phyloP scores from a whole-genome alignment of 2,888 invertebrate genomes.

The Thymelicus lineola region DNA sequence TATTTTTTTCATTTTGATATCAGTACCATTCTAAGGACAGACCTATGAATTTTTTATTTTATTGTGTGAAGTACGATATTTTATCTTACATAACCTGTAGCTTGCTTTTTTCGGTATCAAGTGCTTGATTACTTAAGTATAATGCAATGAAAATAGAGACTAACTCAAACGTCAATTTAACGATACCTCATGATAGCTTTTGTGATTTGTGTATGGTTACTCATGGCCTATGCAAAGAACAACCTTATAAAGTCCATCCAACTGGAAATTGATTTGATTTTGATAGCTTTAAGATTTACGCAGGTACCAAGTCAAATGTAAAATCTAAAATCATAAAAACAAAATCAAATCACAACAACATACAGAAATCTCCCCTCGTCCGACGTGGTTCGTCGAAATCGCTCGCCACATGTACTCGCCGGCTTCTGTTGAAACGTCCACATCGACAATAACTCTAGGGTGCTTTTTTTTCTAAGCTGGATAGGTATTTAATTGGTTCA shows the following conservation, averaged over 20 bases:
- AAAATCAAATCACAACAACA: background rate
- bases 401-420: background rate
- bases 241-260: no score
- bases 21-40: background rate
- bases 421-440: slow-evolving; percentile 29
- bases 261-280: no score
- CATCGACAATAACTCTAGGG: slow-evolving; percentile 36
- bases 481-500: slow-evolving; percentile 63
- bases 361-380: background rate
- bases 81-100: background rate
- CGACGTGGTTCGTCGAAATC: slow-evolving; percentile 2
- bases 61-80: slow-evolving; percentile 3
- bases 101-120: background rate
- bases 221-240: no score
- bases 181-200: no score
- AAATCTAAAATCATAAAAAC: background rate
- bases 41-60: background rate
- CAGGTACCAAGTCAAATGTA: background rate
- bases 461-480: slow-evolving; percentile 51
- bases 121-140: background rate
- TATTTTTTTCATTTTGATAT: no score
- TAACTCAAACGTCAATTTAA: no score
- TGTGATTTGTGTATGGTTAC: no score
- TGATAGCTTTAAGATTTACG: no score
- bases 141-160: background rate